A percentile compares a stretch with the other conserved stretches of the same genome.
Conservation (phyloP, 2,113 vertebrate species). For the Dinomys branickii region DNA sequence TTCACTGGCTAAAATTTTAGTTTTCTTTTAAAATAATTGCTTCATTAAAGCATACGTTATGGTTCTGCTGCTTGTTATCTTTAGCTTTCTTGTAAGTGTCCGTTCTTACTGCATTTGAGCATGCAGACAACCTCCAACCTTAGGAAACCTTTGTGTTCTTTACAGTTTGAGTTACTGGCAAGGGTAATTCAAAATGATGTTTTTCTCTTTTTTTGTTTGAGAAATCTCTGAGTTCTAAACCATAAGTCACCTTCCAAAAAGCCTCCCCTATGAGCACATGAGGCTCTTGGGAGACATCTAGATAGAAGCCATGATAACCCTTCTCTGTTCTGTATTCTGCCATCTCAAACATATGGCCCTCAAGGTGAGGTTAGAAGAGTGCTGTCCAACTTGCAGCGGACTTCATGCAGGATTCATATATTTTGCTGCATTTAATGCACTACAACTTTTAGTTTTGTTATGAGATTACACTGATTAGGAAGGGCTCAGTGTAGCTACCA, state of each 20-base stretch:
- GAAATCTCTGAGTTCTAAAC: background rate
- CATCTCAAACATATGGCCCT: background rate
- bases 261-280: background rate
- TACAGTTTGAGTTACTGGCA: background rate
- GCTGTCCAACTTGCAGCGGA: background rate
- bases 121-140: background rate
- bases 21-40: constrained; percentile 29
- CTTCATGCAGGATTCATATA: accelerated
- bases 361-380: background rate
- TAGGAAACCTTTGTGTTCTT: background rate
- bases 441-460: background rate
- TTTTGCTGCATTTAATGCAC: background rate
- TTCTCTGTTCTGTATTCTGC: background rate
- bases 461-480: background rate
- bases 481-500: background rate
- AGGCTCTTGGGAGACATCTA: background rate
- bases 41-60: background rate
- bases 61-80: background rate
- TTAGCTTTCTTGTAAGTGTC: background rate
- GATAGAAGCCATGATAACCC: background rate
- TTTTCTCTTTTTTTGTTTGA: background rate
- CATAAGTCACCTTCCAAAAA: background rate
- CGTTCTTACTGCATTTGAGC: background rate
- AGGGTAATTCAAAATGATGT: background rate
- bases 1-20: background rate